phyloP scores from a whole-genome alignment of 2,888 invertebrate species.

The Drosophila hawaiiensis region DNA sequence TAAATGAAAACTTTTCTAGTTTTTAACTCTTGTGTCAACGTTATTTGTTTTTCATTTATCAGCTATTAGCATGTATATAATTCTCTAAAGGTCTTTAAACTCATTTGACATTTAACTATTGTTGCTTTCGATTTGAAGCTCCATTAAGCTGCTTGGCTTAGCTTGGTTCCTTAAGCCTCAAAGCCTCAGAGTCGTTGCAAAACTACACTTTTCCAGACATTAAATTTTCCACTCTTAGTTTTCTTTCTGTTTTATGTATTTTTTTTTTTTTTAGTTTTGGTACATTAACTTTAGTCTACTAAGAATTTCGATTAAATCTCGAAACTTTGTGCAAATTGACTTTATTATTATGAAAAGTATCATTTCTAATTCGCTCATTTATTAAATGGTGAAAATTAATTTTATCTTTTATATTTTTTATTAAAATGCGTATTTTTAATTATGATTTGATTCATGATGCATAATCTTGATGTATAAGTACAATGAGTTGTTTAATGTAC shows the following conservation, averaged over 20 bases:
- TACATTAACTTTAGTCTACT: not conserved
- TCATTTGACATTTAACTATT: not conserved
- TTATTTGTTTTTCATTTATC: not conserved
- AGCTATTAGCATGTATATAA: not conserved
- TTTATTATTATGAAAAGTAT: not conserved
- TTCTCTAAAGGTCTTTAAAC: slow-evolving; percentile 3
- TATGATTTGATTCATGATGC: slow-evolving; percentile 1
- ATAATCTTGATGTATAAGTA: slow-evolving; percentile 1
- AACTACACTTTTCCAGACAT: slow-evolving; percentile 6
- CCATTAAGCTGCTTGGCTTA: slow-evolving; percentile 2
- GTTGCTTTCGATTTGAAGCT: too few species aligned
- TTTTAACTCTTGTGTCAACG: not conserved
- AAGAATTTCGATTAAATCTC: not conserved
- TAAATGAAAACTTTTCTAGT: not conserved
- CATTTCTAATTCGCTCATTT: not conserved
- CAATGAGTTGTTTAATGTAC: slow-evolving; percentile 24
- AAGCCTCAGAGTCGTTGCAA: not conserved
- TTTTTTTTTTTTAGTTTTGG: slow-evolving; percentile 1
- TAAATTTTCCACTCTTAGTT: not conserved
- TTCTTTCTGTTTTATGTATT: not conserved
- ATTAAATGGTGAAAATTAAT: not conserved
- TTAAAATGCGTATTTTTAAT: not conserved
- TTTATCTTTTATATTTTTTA: not conserved
- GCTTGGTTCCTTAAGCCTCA: slow-evolving; percentile 7
- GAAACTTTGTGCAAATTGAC: too few species aligned